Percentiles rank a stretch among this genome's conserved stretches.
These are phyloP conservation scores for Aricia artaxerxes DNA, from an alignment of 2,888 invertebrate species.

Conservation along the genomic window DNA sequence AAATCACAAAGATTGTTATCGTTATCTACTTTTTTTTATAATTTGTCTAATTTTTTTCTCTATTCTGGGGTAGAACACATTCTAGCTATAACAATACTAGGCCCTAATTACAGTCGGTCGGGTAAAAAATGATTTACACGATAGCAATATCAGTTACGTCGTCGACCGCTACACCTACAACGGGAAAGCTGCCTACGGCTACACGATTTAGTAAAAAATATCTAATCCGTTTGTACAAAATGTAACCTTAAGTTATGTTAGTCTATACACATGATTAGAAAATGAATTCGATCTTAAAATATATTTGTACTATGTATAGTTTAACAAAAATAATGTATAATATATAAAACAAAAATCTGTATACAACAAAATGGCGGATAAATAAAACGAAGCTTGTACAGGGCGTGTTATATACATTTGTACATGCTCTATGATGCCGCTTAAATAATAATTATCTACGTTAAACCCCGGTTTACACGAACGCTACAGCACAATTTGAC, in stretches of 20 bases:
- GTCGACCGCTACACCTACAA: slow-evolving; percentile 51
- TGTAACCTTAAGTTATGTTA: slow-evolving; percentile 57
- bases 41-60: not conserved
- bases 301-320: slow-evolving; percentile 77
- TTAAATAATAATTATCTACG: not conserved
- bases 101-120: slow-evolving; percentile 12
- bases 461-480: not conserved
- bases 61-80: not conserved
- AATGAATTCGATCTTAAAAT: slow-evolving; percentile 54
- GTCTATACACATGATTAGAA: slow-evolving; percentile 56
- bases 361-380: slow-evolving; percentile 53
- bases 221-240: slow-evolving; percentile 73
- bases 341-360: slow-evolving; percentile 49
- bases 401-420: slow-evolving; percentile 64
- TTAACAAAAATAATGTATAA: slow-evolving; percentile 51
- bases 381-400: slow-evolving; percentile 51
- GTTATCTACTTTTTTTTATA: not conserved
- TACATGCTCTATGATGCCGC: slow-evolving; percentile 48
- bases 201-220: slow-evolving; percentile 68
- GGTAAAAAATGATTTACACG: slow-evolving; percentile 34
- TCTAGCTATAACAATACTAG: not conserved
- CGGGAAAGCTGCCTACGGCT: slow-evolving; percentile 58
- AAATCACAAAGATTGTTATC: not conserved
- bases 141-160: slow-evolving; percentile 62
- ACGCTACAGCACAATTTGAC: not conserved